Evolutionary conservation across 2,113 vertebrate species (phyloP), one percentile per base, ranked within the genome.

Genomic region (Datnioides undecimradiatus): DNA sequence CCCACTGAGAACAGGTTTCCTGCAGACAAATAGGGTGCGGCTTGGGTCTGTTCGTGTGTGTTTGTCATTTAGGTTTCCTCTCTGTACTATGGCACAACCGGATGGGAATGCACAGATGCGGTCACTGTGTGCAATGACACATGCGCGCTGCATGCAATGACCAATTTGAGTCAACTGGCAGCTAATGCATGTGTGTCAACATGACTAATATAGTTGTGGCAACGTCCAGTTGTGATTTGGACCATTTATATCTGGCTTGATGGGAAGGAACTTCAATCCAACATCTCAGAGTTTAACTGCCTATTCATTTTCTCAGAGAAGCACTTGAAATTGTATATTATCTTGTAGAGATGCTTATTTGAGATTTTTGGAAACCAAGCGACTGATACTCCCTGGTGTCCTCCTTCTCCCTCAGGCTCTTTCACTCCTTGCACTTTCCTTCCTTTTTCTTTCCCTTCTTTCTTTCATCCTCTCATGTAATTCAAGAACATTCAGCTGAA

Each of bases 21-120:
- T 85, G 80, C 90, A 92, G 88, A 91, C 90, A 83, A 88, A 91
- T 85, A 85, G 91, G 91, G 91, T 87, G 91, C n/a, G 91, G 86
- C 85, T 38, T 64, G 23, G 48, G 59, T 83, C 64, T 69, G 73
- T 67, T 49, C 1, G 64, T 87, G 71, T 87, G 71, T 73, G 73
- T 87, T 75, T 83, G 82, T 90, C 73, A 85, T 90, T 88, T 82
- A 76, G 49, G 73, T 73, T 85, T 90, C 62, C 60, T 59, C 48
- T 82, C 52, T 76, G 71, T 70, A 55, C 85, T 76, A 66, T 75
- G 51, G 85, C 73, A 46, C 72, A 79, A 62, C 60, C 17, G 59
- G 71, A 88, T 71, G 82, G 79, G 83, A 86, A 90, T 87, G 70
- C 86, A 88, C 82, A 87, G 86, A 90, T 92, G 88, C 62, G 81